Percentiles rank a stretch among this genome's conserved stretches.
These are phyloP conservation scores for Thomomys bottae DNA, from an alignment of 2,113 vertebrate species.

Conservation along the genomic window DNA sequence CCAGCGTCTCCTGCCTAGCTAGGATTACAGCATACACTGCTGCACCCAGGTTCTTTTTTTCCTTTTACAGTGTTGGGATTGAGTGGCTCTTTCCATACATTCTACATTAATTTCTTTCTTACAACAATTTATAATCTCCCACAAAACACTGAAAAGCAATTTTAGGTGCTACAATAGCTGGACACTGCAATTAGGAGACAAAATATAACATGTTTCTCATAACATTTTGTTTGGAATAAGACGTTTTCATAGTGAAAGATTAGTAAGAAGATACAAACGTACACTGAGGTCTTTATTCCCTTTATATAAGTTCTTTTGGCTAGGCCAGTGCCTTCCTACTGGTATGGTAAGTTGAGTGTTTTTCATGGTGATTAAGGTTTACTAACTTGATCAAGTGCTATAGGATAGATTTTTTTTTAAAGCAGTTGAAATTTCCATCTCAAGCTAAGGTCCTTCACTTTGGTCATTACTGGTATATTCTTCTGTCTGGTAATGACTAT, in stretches of 20 bases:
- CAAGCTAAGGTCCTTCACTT: background rate
- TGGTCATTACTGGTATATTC: background rate
- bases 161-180: background rate
- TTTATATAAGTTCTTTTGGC: background rate
- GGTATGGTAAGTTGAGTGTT: background rate
- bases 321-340: too few species aligned
- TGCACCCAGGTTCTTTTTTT: too few species aligned
- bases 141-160: background rate
- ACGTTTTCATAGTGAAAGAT: constrained; percentile 6
- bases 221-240: background rate
- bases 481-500: background rate
- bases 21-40: too few species aligned
- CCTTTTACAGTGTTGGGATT: too few species aligned
- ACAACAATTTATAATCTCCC: background rate
- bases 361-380: background rate
- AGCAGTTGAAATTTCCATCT: background rate
- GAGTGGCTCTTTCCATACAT: background rate
- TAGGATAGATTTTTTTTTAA: background rate
- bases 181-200: background rate
- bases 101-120: background rate
- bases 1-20: too few species aligned
- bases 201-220: background rate
- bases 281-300: background rate
- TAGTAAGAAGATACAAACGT: background rate
- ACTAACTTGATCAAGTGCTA: background rate